These are phyloP conservation scores for Linurgus olivaceus DNA, from an alignment of 2,797 vertebrate species.

Conservation along the genomic window DNA sequence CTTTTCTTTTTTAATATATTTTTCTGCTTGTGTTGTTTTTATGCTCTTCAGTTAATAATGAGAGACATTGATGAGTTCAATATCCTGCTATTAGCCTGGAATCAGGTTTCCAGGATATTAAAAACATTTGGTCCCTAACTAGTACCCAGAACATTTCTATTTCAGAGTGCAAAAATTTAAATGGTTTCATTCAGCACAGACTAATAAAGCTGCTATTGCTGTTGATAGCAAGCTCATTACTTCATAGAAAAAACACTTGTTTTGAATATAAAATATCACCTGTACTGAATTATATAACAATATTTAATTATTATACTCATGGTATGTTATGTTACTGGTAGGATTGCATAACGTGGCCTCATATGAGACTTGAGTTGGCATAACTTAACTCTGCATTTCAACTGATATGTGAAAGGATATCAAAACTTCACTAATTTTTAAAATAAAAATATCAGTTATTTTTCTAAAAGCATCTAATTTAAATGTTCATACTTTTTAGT, in stretches of 20 bases:
- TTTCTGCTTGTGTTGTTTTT: background rate
- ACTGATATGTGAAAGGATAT: background rate
- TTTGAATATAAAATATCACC: slow-evolving; percentile 1
- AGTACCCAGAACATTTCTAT: background rate
- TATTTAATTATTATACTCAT: background rate
- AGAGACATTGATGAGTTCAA: background rate
- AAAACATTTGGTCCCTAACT: slow-evolving; percentile 5
- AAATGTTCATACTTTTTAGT: background rate
- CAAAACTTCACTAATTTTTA: background rate
- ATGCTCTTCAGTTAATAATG: background rate
- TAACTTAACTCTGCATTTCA: background rate
- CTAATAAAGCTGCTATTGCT: background rate
- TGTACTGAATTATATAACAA: slow-evolving; percentile 1
- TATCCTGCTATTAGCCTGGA: background rate
- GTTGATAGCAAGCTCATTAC: background rate
- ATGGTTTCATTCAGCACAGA: background rate
- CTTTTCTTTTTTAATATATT: background rate
- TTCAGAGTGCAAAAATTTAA: slow-evolving; percentile 6
- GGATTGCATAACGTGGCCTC: background rate
- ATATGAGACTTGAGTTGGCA: background rate
- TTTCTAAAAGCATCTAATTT: background rate
- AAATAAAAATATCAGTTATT: background rate
- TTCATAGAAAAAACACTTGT: background rate
- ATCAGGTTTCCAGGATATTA: background rate
- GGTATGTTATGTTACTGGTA: background rate